Evolutionary conservation across 2,113 vertebrate species (phyloP).

Genomic region (Nestor notabilis): DNA sequence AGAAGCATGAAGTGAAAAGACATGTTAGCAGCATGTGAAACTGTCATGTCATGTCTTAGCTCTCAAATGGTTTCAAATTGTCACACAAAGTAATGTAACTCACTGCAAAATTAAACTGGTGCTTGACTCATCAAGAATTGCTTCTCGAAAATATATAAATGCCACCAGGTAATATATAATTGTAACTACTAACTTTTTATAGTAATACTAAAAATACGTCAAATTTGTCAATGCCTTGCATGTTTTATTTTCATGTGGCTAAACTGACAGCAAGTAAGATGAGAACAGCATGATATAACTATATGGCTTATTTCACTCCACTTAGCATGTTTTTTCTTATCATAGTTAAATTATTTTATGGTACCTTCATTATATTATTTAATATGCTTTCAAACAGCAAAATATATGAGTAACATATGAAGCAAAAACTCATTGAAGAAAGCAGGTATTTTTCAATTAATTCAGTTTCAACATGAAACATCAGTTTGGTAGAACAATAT

Average conservation of each 20-base stretch:
- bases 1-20: neutral
- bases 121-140: neutral
- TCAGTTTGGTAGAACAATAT: neutral
- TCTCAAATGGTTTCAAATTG: neutral
- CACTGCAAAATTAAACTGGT: neutral
- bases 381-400: neutral
- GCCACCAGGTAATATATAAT: neutral
- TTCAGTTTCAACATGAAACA: neutral
- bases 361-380: neutral
- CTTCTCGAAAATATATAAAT: neutral
- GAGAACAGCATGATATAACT: neutral
- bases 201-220: neutral
- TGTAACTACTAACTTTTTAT: neutral
- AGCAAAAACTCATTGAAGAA: neutral
- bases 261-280: neutral
- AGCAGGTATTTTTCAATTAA: neutral
- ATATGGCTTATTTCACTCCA: neutral
- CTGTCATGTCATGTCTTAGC: neutral
- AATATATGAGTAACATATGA: neutral
- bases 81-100: neutral
- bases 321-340: neutral
- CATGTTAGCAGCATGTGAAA: neutral
- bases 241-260: neutral
- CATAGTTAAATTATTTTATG: neutral
- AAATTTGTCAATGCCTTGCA: neutral